A percentile compares a stretch with the other conserved stretches of the same genome.
Evolutionary conservation across 2,888 invertebrate genomes (phyloP).

Genomic region (Cylloceria caligata): DNA sequence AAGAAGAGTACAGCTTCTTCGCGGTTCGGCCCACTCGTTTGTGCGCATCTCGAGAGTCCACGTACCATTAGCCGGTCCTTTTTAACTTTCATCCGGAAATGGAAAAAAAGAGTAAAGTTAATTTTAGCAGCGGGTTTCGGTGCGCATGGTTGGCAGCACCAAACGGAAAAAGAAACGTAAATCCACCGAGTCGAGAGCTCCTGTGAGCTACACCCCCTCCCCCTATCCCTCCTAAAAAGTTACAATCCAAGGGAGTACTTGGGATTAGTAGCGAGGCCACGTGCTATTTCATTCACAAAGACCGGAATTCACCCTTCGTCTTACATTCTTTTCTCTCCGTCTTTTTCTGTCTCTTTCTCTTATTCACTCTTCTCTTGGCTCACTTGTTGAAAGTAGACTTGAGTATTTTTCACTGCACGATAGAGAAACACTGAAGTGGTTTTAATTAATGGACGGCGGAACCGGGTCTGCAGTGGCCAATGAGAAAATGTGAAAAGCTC

Average conservation of each 20-base stretch:
- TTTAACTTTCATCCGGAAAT: slow-evolving; percentile 29
- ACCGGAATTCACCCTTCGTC: slow-evolving; percentile 26
- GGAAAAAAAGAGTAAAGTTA: neutral
- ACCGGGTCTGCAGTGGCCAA: neutral
- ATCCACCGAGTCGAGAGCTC: slow-evolving; percentile 17
- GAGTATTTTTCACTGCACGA: slow-evolving; percentile 38
- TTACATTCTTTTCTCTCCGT: neutral
- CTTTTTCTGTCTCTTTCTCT: slow-evolving; percentile 45
- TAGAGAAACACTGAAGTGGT: slow-evolving; percentile 43
- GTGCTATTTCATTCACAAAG: slow-evolving; percentile 49
- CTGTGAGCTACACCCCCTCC: slow-evolving; percentile 5
- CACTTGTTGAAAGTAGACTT: slow-evolving; percentile 50
- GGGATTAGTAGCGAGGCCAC: slow-evolving; percentile 28
- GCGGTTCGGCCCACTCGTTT: slow-evolving; percentile 42
- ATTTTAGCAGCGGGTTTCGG: neutral
- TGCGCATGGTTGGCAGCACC: neutral
- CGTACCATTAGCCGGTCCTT: slow-evolving; percentile 3
- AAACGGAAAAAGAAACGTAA: slow-evolving; percentile 16
- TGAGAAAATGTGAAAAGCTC: slow-evolving; percentile 12
- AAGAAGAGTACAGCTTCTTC: slow-evolving; percentile 21
- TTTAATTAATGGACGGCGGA: slow-evolving; percentile 40
- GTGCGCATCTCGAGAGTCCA: slow-evolving; percentile 15
- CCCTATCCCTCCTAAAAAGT: slow-evolving; percentile 16
- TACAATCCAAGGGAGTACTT: slow-evolving; percentile 25
- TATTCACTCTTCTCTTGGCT: slow-evolving; percentile 44